Base-by-base conservation (phyloP, 1,140 invertebrate species). In the Drosophila tristis region DNA sequence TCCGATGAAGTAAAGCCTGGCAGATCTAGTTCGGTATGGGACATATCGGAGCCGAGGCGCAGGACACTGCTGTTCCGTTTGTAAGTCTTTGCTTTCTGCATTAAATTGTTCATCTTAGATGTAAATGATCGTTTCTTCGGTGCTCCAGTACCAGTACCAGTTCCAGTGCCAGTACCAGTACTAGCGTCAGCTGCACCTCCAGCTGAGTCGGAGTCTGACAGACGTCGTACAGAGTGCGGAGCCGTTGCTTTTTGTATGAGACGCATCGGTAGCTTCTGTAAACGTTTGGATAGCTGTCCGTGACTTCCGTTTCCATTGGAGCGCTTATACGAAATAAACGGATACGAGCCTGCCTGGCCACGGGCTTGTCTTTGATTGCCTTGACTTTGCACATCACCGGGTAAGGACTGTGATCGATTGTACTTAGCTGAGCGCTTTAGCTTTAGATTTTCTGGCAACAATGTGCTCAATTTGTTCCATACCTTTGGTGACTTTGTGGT, bases 371-470 rank as follows among this genome's bases (percentile, higher is more conserved):
- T 74, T 49, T 86, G 64, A n/a, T 51, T 54, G 15, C 48, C 72
- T 43, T 67, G 59, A n/a, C 44, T 48, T 74, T 95, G 93, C 54
- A 93, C 93, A 64, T 95, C 93, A n/a, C 94, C 94, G 1, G 96
- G 96, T 65, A 97, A 93, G 0, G 96, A 97, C 81, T 96, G 95
- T 26, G 96, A 97, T 77, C 96, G 93, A 91, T 95, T 94, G 66
- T 96, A 93, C 91, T 96, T 96, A 6, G 94, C 94, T 4, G 74
- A 66, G 2, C 80, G 74, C 31, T 92, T 92, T 47, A 97, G 92
- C 92, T 96, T 96, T 4, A 91, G 42, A 66, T 97, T 93, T 89
- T 97, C 96, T 0, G 96, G 96, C 31, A 98, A 92, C 94, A 96
- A 96, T 80, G 95, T 95, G 5, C 58, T 74, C 0, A 92, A n/a